Evolutionary conservation across 2,113 vertebrate genomes (phyloP), one percentile per base, ranked within the genome.

Genomic region (Nanorana parkeri): DNA sequence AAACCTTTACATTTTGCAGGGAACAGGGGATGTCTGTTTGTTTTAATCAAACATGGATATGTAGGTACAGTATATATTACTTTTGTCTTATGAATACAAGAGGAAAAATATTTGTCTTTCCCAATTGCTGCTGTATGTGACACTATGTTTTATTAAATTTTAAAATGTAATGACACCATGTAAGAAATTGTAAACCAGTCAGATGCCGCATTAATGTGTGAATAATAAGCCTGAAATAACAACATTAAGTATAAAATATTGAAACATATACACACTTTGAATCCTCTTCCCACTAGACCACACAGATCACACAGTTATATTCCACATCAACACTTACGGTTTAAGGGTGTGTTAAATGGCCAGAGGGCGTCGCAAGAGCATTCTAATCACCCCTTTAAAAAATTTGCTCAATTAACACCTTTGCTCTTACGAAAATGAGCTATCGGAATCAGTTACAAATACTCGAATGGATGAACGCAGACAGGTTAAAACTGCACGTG

Each of bases 331-430:
- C 80, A 83, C 80, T 81, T 41, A 75, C 61, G 56, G 69, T 81
- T 75, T 75, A 76, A 83, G 71, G 64, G 63, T 83, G 80, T 76
- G 80, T 68, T 83, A 83, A 83, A 83, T 76, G 54, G 85, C 69
- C 51, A 83, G 78, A 88, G 32, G 79, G 85, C 87, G 67, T 87
- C 67, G 61, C 28, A 13, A 67, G 80, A 75, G 71, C 80, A 76
- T 88, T 91, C 90, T 88, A 87, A 90, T 92, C 90, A 84, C 84
- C 86, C 86, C 67, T 85, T 86, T 88, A 89, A 93, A 81, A 91
- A 84, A 87, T 86, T 90, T 83, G 41, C 84, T 92, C 89, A 91
- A 87, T 92, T 92, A 92, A 89, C 85, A 88, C 85, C 87, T 85
- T 84, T 78, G 78, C 7, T 86, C 84, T 87, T 68, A 87, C 76